Base-by-base conservation (phyloP, 2,113 vertebrate genomes). In the Scortum barcoo region DNA sequence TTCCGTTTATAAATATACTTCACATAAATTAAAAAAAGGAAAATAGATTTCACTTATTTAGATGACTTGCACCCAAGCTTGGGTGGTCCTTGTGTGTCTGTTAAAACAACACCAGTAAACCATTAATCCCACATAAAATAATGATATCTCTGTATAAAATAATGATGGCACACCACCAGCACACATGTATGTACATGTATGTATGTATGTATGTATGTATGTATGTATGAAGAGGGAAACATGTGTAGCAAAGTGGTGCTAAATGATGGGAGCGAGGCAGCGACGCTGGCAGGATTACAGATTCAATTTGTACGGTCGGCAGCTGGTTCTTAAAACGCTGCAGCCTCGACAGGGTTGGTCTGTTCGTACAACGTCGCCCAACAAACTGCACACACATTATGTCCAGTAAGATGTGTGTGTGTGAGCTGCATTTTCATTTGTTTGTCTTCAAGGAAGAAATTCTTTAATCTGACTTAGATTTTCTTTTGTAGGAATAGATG, bases 71-170 rank as follows among this genome's bases (percentile, higher is more conserved):
- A n/a, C n/a, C n/a, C 13, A 68, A 48, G 30, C 7, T 19, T 36
- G 33, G 22, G 19, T 7, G 19, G 12, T 36, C 16, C 10, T 48
- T 26, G 36, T 73, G 36, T 60, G 53, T 26, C 28, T 67, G 26
- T 67, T n/a, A n/a, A n/a, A n/a, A n/a, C n/a, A n/a, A n/a, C n/a
- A n/a, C n/a, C n/a, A 8, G 33, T 88, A 40, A 84, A 84, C 78
- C 44, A 66, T 84, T 53, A n/a, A 88, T 71, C 51, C 13, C 17
- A 20, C 71, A 60, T 85, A 4, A 86, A 85, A 80, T 80, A 80
- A 70, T 83, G 26, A 82, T 66, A 42, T n/a, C 6, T 4, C 20
- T 2, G 20, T n/a, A 74, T 62, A 1, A 72, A 84, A 83, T 61
- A 78, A 54, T 80, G 19, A 80, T 80, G 65, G 71, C 51, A 76